A percentile compares a stretch with the other conserved stretches of the same genome.
Evolutionary conservation across 2,888 invertebrate species (phyloP).

Genomic region (Agriopis leucophaearia): DNA sequence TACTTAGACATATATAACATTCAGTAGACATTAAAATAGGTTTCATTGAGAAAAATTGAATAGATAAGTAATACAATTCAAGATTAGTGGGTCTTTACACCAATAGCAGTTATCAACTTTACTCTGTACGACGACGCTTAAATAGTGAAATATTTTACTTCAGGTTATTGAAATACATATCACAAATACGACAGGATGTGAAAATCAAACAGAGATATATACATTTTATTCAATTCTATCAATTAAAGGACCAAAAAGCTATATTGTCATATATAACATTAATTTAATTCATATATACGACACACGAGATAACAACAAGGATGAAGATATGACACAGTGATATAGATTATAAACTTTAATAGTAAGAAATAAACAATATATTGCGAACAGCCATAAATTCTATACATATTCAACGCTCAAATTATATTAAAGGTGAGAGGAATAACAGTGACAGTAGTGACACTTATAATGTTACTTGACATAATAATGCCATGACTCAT

Average conservation of each 20-base stretch:
- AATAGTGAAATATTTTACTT: constrained; percentile 31
- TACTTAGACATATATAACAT: constrained; percentile 86
- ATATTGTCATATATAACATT: constrained; percentile 83
- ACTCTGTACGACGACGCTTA: constrained; percentile 20
- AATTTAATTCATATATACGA: constrained; percentile 69
- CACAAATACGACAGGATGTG: constrained; percentile 65
- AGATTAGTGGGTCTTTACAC: constrained; percentile 57
- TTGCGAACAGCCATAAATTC: constrained; percentile 70
- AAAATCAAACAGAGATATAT: constrained; percentile 65
- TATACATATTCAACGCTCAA: constrained; percentile 67
- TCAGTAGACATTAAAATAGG: constrained; percentile 82
- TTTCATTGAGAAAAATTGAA: constrained; percentile 73
- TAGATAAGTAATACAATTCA: constrained; percentile 69
- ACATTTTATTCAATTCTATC: constrained; percentile 58
- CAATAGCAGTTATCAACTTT: constrained; percentile 56
- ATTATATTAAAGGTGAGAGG: constrained; percentile 63
- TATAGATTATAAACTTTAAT: constrained; percentile 69
- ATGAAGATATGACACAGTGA: constrained; percentile 81
- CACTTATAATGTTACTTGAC: constrained; percentile 57
- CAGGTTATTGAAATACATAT: constrained; percentile 67
- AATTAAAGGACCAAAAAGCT: constrained; percentile 66
- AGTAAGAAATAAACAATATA: constrained; percentile 48
- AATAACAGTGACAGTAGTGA: constrained; percentile 76
- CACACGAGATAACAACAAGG: constrained; percentile 78
- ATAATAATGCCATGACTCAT: constrained; percentile 69